Evolutionary conservation across 1,140 invertebrate genomes (phyloP), one percentile per base, ranked within the genome.

Genomic region (Ruditapes philippinarum): DNA sequence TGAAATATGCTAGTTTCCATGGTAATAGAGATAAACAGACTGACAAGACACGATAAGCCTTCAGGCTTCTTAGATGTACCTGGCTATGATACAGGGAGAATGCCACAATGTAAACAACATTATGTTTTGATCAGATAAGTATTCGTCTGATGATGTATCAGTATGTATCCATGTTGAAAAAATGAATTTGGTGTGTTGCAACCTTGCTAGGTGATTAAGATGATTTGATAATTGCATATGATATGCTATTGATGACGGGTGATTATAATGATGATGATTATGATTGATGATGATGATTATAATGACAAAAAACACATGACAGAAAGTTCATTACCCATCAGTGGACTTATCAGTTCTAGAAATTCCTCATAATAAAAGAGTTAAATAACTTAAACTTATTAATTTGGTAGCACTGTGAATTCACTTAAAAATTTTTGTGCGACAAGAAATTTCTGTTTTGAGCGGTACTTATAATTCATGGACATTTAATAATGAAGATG

Each of bases 31-130:
- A 76, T 76, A 76, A 76, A 76, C 73, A 76, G 73, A n/a, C 73
- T 76, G 73, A 76, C 73, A 76, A 76, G 73, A 76, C 65, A 70
- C 38, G 65, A 70, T 70, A 70, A 70, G 65, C 65, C 65, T 70
- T 40, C 36, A 36, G 40, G 45, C n/a, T 31, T 76, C 14, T 42
- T 45, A 76, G 40, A 42, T 33, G 25, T 76, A 76, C 73, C 73
- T 76, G 73, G 73, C n/a, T 28, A 25, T 49, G 73, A 76, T 76
- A 49, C 73, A 76, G 45, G 28, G 42, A 17, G n/a, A 45, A 49
- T 76, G 73, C 42, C 42, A 45, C 49, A 40, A 33, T 25, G 45
- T 76, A 76, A 76, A 76, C 40, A 76, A 51, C 40, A 51, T 76
- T 45, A 49, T 49, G 17, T 45, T 51, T 70, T 76, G 73, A 76